Evolutionary conservation across 2,797 vertebrate species (phyloP).

Genomic region (Echiichthys vipera): DNA sequence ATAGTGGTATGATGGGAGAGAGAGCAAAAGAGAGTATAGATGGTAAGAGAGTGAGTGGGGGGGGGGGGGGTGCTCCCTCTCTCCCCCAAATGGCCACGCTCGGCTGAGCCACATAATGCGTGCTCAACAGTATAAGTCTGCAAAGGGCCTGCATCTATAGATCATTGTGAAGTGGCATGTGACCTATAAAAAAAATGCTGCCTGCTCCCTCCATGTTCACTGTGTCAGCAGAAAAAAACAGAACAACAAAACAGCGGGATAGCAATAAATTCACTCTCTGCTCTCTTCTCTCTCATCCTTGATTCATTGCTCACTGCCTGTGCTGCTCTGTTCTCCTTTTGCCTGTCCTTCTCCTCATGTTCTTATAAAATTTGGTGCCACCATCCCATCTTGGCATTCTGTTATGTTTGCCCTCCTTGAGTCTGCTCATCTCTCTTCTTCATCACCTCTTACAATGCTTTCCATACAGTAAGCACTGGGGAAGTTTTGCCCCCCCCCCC

Average conservation of each 20-base stretch:
- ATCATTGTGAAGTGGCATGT: conserved; percentile 85
- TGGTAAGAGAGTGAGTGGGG: conserved; percentile 13
- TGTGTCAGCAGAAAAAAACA: conserved; percentile 83
- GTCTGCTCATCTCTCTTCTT: background rate
- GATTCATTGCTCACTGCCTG: conserved; percentile 59
- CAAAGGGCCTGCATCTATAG: conserved; percentile 76
- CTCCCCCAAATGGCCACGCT: conserved; percentile 67
- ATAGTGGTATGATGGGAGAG: conserved; percentile 31
- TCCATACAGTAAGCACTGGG: conserved; percentile 4
- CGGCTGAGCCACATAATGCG: conserved; percentile 78
- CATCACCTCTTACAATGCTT: conserved; percentile 16
- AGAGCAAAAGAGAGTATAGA: conserved; percentile 42
- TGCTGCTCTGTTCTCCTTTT: conserved; percentile 35
- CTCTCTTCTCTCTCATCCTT: conserved; percentile 57
- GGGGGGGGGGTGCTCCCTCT: conserved; percentile 33
- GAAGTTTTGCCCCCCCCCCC: background rate
- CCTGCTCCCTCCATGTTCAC: conserved; percentile 71
- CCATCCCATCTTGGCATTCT: conserved; percentile 5
- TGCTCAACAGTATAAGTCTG: conserved; percentile 81
- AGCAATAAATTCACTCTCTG: conserved; percentile 67
- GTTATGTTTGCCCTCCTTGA: background rate
- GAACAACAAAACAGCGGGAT: conserved; percentile 71
- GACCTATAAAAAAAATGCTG: conserved; percentile 81
- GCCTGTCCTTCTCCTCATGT: conserved; percentile 36
- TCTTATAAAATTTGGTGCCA: conserved; percentile 43